Evolutionary conservation across 2,888 invertebrate species (phyloP).

Genomic region (Trachelus iudaicus): DNA sequence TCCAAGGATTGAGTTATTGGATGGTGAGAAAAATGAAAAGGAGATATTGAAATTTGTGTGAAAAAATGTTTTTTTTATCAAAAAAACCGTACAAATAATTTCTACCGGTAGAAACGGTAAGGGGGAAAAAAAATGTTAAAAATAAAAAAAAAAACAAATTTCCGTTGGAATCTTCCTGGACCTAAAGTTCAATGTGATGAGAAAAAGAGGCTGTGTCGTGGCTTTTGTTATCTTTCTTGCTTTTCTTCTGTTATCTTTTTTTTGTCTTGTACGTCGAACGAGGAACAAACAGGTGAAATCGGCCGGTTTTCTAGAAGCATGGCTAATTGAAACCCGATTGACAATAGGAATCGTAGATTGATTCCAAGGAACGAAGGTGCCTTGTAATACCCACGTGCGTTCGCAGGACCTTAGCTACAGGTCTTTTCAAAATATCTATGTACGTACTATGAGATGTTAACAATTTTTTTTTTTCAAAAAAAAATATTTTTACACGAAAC

Average conservation of each 20-base stretch:
- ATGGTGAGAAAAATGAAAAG: neutral
- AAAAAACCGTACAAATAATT: no score
- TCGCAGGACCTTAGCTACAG: neutral
- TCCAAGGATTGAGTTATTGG: neutral
- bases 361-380: conserved; percentile 18
- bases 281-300: neutral
- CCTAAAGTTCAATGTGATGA: neutral
- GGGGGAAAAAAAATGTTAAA: neutral
- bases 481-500: neutral
- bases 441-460: neutral
- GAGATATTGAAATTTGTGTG: no score
- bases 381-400: conserved; percentile 17
- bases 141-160: neutral
- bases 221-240: neutral
- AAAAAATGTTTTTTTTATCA: no score
- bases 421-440: neutral
- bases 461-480: neutral
- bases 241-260: neutral
- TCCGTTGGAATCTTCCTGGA: neutral
- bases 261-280: neutral
- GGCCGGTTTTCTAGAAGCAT: neutral
- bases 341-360: conserved; percentile 20
- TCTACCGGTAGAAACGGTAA: no score
- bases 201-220: neutral
- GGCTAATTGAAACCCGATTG: conserved; percentile 20